Evolutionary conservation across 1,140 invertebrate genomes (phyloP).

Genomic region (Marisa cornuarietis): DNA sequence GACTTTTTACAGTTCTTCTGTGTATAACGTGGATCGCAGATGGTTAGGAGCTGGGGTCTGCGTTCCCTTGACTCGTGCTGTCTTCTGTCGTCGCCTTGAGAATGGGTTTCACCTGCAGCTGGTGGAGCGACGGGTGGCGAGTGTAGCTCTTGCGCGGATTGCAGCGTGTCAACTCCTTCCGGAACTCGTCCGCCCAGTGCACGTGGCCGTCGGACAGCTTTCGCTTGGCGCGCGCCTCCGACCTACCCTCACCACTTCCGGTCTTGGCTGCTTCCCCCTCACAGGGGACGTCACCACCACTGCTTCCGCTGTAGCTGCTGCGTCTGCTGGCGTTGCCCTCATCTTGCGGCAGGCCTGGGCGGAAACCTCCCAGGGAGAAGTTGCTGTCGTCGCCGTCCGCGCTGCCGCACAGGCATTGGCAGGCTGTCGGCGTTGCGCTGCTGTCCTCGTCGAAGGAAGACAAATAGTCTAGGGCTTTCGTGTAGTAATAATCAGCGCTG

Average conservation of each 20-base stretch:
- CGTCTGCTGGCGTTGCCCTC: background rate
- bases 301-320: background rate
- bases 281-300: background rate
- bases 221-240: background rate
- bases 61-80: too few species aligned
- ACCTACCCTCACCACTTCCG: background rate
- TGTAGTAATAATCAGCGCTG: slow-evolving; percentile 17
- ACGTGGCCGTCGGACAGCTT: slow-evolving; percentile 25
- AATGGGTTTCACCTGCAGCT: slow-evolving; percentile 13
- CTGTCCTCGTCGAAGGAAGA: background rate
- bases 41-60: too few species aligned
- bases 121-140: slow-evolving; percentile 6
- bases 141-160: slow-evolving; percentile 17
- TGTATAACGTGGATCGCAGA: too few species aligned
- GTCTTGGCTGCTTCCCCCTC: background rate
- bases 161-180: slow-evolving; percentile 19
- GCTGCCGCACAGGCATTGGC: background rate
- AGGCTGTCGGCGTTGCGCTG: background rate
- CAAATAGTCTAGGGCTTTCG: slow-evolving; percentile 10
- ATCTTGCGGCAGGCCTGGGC: slow-evolving; percentile 2
- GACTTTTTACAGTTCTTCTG: too few species aligned
- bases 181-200: slow-evolving; percentile 27
- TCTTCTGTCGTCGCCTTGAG: slow-evolving; percentile 1
- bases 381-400: background rate
- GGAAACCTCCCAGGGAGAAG: background rate